Evolutionary conservation across 2,888 invertebrate genomes (phyloP).

Genomic region (Neoaliturus tenellus): DNA sequence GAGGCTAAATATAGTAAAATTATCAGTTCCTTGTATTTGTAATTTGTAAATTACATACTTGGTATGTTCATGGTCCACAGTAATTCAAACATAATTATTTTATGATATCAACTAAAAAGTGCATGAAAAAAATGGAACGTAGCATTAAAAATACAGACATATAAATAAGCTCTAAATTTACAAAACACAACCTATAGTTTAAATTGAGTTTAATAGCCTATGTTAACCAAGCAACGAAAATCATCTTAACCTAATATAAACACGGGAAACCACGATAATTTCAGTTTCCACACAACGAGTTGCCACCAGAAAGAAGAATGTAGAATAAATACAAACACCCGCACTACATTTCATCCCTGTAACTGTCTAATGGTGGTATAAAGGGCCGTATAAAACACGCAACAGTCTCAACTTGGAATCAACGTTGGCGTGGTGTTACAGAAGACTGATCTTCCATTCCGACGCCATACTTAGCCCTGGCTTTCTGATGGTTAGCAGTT

Average conservation of each 20-base stretch:
- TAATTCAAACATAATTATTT: too few relatives aligned
- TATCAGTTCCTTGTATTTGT: too few relatives aligned
- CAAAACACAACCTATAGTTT: neutral
- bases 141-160: too few relatives aligned
- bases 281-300: neutral
- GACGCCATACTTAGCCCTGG: constrained; percentile 89
- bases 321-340: constrained; percentile 10
- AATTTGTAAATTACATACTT: too few relatives aligned
- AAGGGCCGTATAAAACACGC: constrained; percentile 21
- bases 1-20: too few relatives aligned
- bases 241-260: neutral
- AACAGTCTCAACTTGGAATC: neutral
- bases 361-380: constrained; percentile 14
- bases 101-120: too few relatives aligned
- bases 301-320: neutral
- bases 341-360: constrained; percentile 19
- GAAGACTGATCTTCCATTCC: constrained; percentile 81
- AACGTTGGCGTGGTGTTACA: constrained; percentile 48
- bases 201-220: neutral
- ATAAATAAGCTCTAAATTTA: too few relatives aligned
- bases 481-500: constrained; percentile 87
- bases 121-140: too few relatives aligned
- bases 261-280: neutral
- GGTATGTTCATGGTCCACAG: too few relatives aligned
- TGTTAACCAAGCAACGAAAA: neutral